These are phyloP conservation scores for Drosophila colorata DNA, from an alignment of 2,888 invertebrate genomes.

Conservation along the genomic window DNA sequence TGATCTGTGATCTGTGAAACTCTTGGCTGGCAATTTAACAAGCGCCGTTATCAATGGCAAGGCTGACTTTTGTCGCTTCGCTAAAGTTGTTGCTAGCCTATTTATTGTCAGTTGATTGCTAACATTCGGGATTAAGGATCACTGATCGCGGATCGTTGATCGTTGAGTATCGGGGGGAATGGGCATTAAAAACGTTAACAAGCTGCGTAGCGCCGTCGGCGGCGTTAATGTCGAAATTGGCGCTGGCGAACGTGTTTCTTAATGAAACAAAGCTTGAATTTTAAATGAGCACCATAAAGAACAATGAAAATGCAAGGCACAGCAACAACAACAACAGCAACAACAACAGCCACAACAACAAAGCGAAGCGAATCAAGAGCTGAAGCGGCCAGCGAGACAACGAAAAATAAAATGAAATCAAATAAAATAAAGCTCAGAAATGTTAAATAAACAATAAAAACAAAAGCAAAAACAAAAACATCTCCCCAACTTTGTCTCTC, in stretches of 20 bases:
- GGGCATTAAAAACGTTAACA: constrained; percentile 74
- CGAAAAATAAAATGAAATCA: constrained; percentile 26
- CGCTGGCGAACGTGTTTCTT: constrained; percentile 77
- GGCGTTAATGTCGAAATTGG: constrained; percentile 78
- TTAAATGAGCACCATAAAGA: constrained; percentile 84
- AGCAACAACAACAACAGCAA: constrained; percentile 47
- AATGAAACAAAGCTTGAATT: constrained; percentile 83
- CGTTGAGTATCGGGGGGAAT: constrained; percentile 12
- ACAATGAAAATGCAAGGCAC: constrained; percentile 74
- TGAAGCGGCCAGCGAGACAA: constrained; percentile 30
- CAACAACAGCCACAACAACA: constrained; percentile 44
- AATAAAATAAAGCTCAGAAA: constrained; percentile 64
- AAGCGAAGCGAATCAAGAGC: constrained; percentile 58
- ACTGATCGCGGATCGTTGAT: constrained; percentile 16
- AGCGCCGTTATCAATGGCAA: constrained; percentile 38
- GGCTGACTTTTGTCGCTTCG: constrained; percentile 42
- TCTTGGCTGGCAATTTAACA: constrained; percentile 21
- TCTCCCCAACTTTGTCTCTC: constrained; percentile 42
- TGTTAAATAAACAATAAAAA: constrained; percentile 77
- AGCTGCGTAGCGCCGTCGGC: constrained; percentile 79
- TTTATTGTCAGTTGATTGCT: constrained; percentile 48
- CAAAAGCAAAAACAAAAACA: constrained; percentile 39
- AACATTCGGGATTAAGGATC: constrained; percentile 34
- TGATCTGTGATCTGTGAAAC: constrained; percentile 23
- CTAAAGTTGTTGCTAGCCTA: constrained; percentile 29